Evolutionary conservation across 2,113 vertebrate species (phyloP).

Genomic region (Empidonax traillii): DNA sequence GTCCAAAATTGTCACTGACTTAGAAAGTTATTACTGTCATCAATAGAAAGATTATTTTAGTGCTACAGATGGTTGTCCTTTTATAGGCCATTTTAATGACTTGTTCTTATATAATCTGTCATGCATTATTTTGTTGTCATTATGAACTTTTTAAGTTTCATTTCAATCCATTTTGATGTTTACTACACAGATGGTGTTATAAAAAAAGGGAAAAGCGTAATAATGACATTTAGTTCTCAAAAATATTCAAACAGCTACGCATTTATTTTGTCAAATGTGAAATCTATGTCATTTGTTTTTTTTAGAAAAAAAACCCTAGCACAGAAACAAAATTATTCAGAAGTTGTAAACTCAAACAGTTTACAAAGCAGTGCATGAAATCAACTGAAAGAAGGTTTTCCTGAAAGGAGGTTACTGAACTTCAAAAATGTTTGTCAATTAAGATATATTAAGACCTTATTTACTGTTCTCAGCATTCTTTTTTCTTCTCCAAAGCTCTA

Average conservation of each 20-base stretch:
- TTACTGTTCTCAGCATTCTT: not conserved
- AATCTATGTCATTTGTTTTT: conserved; percentile 26
- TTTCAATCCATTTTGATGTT: conserved; percentile 75
- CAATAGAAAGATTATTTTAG: conserved; percentile 62
- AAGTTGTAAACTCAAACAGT: conserved; percentile 36
- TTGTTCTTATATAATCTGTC: conserved; percentile 76
- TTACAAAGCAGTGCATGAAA: conserved; percentile 33
- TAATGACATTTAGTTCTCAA: conserved; percentile 54
- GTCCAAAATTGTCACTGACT: conserved; percentile 59
- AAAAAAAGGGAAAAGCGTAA: conserved; percentile 48
- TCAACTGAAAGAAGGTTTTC: not conserved
- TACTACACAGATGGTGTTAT: conserved; percentile 76
- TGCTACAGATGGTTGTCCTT: conserved; percentile 76
- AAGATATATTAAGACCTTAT: not conserved
- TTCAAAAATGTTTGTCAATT: conserved; percentile 13
- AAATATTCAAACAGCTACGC: conserved; percentile 31
- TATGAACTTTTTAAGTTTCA: conserved; percentile 72
- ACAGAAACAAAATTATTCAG: conserved; percentile 1
- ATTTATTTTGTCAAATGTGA: conserved; percentile 46
- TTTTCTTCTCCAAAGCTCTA: not conserved
- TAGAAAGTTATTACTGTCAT: conserved; percentile 66
- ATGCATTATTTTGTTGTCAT: conserved; percentile 71
- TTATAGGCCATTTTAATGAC: conserved; percentile 75
- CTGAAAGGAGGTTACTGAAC: not conserved
- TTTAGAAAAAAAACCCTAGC: not conserved